Conservation (phyloP, 2,797 vertebrate genomes). For the Helicolenus hilgendorfi region DNA sequence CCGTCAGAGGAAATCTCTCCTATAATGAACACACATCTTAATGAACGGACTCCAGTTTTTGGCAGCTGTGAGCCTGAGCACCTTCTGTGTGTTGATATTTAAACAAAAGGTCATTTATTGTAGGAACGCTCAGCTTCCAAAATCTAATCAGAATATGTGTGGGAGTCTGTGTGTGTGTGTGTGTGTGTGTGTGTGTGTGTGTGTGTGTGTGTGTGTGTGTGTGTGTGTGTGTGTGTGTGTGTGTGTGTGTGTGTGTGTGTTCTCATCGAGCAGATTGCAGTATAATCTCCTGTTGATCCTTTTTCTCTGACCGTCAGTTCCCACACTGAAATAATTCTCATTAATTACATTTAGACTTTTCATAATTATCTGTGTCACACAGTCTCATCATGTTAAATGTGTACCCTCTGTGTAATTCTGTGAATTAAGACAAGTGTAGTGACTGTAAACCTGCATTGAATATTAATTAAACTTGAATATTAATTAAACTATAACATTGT, state of each 20-base stretch:
- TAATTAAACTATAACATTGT: not conserved
- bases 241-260: not conserved
- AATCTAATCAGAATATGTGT: constrained; percentile 56
- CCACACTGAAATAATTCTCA: constrained; percentile 57
- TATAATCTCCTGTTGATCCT: constrained; percentile 70
- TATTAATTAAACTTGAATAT: not conserved
- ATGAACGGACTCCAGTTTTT: constrained; percentile 42
- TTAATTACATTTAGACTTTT: constrained; percentile 69
- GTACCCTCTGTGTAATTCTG: not conserved
- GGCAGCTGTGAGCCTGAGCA: constrained; percentile 61
- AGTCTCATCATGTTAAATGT: constrained; percentile 19
- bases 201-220: constrained; percentile 29
- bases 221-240: constrained; percentile 25
- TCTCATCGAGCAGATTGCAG: constrained; percentile 67
- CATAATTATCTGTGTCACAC: constrained; percentile 20
- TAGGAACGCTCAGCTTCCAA: constrained; percentile 70
- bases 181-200: constrained; percentile 1
- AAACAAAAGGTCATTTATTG: constrained; percentile 81
- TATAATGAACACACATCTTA: constrained; percentile 28
- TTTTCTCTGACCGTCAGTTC: constrained; percentile 51
- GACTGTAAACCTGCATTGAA: not conserved
- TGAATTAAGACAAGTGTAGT: not conserved
- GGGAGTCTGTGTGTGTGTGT: constrained; percentile 27
- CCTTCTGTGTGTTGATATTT: constrained; percentile 84
- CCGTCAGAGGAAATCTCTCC: constrained; percentile 10